Conservation (phyloP, 2,888 invertebrate genomes). For the Diarsia brunnea region DNA sequence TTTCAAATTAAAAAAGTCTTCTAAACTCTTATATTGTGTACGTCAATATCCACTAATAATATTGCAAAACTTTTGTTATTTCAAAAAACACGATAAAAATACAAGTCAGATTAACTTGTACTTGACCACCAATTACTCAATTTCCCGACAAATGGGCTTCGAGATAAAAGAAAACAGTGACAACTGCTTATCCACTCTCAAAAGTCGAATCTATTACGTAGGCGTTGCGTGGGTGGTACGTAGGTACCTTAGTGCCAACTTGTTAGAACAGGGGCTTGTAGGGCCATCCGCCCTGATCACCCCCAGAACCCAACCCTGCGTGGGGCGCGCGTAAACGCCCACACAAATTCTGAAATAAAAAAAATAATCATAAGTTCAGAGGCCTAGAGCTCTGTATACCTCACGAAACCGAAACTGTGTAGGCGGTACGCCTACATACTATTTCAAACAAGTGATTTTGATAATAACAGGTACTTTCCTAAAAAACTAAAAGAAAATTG, state of each 20-base stretch:
- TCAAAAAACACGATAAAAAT: not conserved
- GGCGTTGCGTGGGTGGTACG: constrained; percentile 11
- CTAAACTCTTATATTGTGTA: not conserved
- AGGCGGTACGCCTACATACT: constrained; percentile 17
- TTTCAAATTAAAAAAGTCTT: too few relatives aligned
- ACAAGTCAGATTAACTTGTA: not conserved
- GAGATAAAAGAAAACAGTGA: constrained; percentile 6
- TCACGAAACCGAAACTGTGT: constrained; percentile 21
- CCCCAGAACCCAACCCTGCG: constrained; percentile 1
- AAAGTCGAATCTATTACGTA: not conserved
- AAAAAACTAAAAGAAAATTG: not conserved
- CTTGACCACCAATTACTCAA: not conserved
- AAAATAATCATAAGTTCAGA: constrained; percentile 13
- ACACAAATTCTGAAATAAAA: constrained; percentile 27
- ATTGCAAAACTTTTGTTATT: not conserved
- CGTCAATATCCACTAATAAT: not conserved
- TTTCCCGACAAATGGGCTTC: constrained; percentile 3
- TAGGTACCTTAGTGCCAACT: not conserved
- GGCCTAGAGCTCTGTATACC: constrained; percentile 47
- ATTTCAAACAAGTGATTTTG: constrained; percentile 11
- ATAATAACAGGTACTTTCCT: not conserved
- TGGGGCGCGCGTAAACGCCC: constrained; percentile 28
- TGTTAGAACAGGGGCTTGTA: not conserved
- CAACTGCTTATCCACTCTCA: constrained; percentile 10
- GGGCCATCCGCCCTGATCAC: constrained; percentile 12